Base-by-base conservation (phyloP, 2,888 invertebrate species). In the Dichetophora obliterata region DNA sequence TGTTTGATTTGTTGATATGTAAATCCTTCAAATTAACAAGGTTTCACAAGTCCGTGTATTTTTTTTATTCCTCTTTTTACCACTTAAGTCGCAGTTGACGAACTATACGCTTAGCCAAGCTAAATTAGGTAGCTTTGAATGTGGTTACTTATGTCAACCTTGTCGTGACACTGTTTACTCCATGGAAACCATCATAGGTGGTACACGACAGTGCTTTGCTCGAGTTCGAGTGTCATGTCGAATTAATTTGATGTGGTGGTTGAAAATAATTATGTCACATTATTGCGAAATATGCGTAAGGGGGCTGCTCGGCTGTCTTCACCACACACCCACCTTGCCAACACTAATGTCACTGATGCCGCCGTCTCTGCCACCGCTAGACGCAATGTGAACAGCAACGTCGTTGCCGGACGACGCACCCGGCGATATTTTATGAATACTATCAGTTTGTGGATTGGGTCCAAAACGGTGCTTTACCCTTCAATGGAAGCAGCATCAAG, bases 221-320 rank as follows among this genome's bases (percentile, higher is more conserved):
- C 71, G 11, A 9, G 63, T 70, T 70, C 27, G 50, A 69, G 77
- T 57, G 76, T 80, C 77, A 78, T 80, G 78, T 80, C 80, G 80
- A 81, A 82, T 82, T 82, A 82, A 82, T 82, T 82, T 80, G 82
- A 79, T 82, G 82, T 81, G 81, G 82, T 82, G 82, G 82, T 82
- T 82, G 82, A 80, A 81, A 80, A 80, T 82, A 82, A 82, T 82
- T 82, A 82, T 82, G 82, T 81, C 81, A 81, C 82, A 82, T 82
- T 81, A 82, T 80, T 81, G 66, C 65, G 74, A 73, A 52, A 74
- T 59, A 77, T 75, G 77, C 57, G 37, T 31, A 48, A 37, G 69
- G 68, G 66, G 75, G 75, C n/a, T 63, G 73, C 24, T 59, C 14
- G 4, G 16, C 48, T 34, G 5, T 11, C 50, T 52, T 34, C 48